Base-by-base conservation (phyloP, 2,113 vertebrate genomes). In the Seriola dumerili region DNA sequence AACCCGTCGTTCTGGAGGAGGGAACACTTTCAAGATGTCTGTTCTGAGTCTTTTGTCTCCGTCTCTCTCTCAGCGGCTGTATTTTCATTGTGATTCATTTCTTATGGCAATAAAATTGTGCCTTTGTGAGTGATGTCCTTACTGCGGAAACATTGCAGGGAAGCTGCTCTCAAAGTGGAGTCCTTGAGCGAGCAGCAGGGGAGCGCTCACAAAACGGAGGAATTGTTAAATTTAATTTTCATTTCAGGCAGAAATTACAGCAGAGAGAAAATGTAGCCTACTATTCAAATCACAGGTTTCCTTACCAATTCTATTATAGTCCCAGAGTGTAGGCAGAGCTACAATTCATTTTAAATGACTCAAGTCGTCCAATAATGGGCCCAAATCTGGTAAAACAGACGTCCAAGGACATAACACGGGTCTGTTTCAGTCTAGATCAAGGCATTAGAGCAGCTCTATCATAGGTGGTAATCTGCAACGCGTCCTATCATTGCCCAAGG, bases 391-490 rank as follows among this genome's bases (percentile, higher is more conserved):
- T 82, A 64, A 59, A 52, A 74, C n/a, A 58, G 13, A 6, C 13
- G 29, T 46, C 46, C 40, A 42, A 23, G 36, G 23, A 48, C 59
- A 16, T 1, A 14, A 2, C 16, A 32, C 8, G 8, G 14, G 55
- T 38, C 66, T 83, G 61, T 82, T 84, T 71, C 17, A 12, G 64
- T 66, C 17, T 50, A 34, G 8, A 55, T 57, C 21, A 70, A 52
- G 69, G 61, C 63, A 50, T 32, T 23, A 63, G 63, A 55, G 17
- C 63, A 78, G 62, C 36, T 48, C 32, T 46, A 23, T 46, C 44
- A 57, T 59, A 61, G 76, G 69, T 76, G 70, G 72, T 83, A 29
- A 63, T 78, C 76, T 76, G 64, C 74, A 59, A 21, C 42, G 86
- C 34, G 1, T 78, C 72, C 76, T 12, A 62, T 50, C 19, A 68